phyloP scores from a whole-genome alignment of 2,113 vertebrate genomes.

The Anoplopoma fimbria region DNA sequence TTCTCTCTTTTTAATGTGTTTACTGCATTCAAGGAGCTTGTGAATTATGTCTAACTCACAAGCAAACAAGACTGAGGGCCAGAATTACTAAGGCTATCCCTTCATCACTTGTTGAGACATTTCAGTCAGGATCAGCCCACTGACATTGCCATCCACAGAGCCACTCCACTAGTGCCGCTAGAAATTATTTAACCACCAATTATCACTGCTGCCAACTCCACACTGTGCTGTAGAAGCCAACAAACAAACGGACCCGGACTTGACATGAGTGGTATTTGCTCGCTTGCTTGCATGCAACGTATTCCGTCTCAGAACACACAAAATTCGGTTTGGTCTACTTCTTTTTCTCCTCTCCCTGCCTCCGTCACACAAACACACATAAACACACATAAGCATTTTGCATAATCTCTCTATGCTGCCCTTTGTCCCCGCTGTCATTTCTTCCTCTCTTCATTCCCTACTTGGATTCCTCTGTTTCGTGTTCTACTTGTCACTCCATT shows the following conservation, averaged over 20 bases:
- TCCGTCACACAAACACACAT: background rate
- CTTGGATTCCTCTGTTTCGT: background rate
- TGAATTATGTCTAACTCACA: background rate
- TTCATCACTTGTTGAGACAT: background rate
- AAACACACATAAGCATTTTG: background rate
- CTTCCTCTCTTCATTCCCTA: background rate
- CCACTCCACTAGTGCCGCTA: background rate
- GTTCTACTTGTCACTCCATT: constrained; percentile 30
- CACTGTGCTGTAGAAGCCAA: too few relatives aligned
- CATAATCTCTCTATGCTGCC: background rate
- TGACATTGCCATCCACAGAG: background rate
- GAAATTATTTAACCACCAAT: background rate
- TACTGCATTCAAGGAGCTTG: background rate
- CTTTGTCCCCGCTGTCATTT: background rate
- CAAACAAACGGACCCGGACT: too few relatives aligned
- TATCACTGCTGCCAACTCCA: background rate
- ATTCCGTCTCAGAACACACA: background rate
- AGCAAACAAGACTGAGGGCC: background rate
- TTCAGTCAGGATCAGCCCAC: background rate
- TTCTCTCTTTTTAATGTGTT: too few relatives aligned
- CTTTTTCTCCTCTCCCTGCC: background rate
- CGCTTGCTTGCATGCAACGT: background rate
- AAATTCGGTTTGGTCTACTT: background rate
- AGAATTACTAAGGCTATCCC: background rate
- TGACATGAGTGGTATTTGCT: background rate